Conservation (phyloP, 1,140 invertebrate species). For the Drosophila trapezifrons region DNA sequence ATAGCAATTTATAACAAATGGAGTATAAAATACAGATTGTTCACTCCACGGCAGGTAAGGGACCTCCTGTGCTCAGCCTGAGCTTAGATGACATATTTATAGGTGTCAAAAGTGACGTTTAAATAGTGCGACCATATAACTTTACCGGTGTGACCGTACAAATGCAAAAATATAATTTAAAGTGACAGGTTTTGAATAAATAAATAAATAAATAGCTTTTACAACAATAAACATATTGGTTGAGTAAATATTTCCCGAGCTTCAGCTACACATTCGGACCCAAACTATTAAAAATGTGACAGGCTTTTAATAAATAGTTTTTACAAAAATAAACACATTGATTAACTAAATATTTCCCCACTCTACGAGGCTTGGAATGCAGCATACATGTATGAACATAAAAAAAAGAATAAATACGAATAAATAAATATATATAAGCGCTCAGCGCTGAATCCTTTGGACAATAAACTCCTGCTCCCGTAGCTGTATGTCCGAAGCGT, state of each 20-base stretch:
- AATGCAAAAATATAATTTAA: no score
- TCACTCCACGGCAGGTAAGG: no score
- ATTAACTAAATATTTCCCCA: neutral
- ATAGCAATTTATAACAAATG: no score
- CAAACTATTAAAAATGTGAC: no score
- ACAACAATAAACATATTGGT: conserved; percentile 11
- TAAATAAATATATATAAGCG: conserved; percentile 12
- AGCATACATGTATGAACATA: conserved; percentile 5
- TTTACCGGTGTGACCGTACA: no score
- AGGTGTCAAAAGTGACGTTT: neutral
- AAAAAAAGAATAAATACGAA: conserved; percentile 3
- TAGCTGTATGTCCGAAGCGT: conserved; percentile 41
- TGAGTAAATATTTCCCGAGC: neutral
- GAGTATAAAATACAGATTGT: no score
- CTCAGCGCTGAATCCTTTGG: conserved; percentile 7
- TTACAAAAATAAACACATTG: conserved; percentile 10
- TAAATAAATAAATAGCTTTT: no score
- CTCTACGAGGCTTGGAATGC: neutral
- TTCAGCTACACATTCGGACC: no score
- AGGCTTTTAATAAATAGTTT: conserved; percentile 1
- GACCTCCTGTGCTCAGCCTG: neutral
- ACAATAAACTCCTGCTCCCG: conserved; percentile 13
- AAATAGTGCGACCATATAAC: neutral
- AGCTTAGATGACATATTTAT: neutral
- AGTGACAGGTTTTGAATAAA: neutral